Conservation (phyloP, 2,797 vertebrate species). For the Helostoma temminkii region DNA sequence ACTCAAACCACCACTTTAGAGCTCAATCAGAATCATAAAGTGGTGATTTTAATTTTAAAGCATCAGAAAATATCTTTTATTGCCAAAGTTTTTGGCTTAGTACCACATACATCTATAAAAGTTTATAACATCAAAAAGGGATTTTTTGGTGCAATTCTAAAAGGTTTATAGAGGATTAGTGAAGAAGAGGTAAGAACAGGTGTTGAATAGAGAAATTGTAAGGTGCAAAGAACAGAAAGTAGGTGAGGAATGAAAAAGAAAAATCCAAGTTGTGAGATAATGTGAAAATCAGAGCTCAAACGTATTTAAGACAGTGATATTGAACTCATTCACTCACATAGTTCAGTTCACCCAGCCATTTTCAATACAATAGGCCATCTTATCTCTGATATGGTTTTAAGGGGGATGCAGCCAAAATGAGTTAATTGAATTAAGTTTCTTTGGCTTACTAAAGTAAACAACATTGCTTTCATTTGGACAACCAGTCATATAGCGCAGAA, state of each 20-base stretch:
- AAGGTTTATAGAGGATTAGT: not conserved
- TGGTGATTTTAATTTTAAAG: not conserved
- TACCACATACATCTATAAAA: not conserved
- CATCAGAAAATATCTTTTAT: no score
- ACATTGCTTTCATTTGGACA: no score
- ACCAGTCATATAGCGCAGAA: no score
- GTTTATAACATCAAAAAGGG: not conserved
- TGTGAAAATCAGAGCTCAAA: not conserved
- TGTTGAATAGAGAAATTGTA: conserved; percentile 7
- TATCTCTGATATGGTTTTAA: not conserved
- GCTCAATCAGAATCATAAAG: not conserved
- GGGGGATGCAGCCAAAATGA: no score
- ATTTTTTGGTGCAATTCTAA: not conserved
- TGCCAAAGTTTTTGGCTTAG: not conserved
- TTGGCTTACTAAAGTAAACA: no score
- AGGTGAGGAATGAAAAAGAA: conserved; percentile 15
- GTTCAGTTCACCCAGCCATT: conserved; percentile 5
- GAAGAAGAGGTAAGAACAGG: conserved; percentile 3
- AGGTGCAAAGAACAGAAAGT: conserved; percentile 3
- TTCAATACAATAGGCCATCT: no score
- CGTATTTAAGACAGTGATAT: conserved; percentile 2
- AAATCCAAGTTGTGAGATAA: conserved; percentile 36
- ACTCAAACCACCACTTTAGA: not conserved
- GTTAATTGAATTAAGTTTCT: no score
- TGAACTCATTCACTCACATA: not conserved